phyloP scores from a whole-genome alignment of 2,888 invertebrate genomes.

The Schrankia costaestrigalis region DNA sequence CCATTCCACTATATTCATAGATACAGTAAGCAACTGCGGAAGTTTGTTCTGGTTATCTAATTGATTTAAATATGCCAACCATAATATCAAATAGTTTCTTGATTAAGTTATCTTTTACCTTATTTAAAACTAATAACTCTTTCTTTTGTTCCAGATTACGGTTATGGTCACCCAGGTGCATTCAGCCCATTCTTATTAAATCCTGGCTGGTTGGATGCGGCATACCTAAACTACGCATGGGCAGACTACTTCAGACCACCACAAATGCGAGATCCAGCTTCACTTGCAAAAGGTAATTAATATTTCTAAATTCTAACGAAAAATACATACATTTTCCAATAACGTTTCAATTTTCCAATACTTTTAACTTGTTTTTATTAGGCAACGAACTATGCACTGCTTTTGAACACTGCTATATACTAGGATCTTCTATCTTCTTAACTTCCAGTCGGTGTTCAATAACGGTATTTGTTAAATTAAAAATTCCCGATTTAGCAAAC shows the following conservation, averaged over 20 bases:
- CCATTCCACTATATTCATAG: no score
- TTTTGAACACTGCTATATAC: not conserved
- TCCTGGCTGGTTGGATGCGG: slow-evolving; percentile 92
- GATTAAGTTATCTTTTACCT: no score
- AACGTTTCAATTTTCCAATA: not conserved
- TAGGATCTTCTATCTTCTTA: slow-evolving; percentile 11
- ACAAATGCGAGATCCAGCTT: slow-evolving; percentile 55
- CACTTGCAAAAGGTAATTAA: slow-evolving; percentile 82
- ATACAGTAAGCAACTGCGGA: no score
- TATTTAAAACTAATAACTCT: slow-evolving; percentile 10
- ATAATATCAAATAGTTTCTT: no score
- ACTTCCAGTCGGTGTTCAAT: slow-evolving; percentile 51
- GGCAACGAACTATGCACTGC: no score
- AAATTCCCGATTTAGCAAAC: slow-evolving; percentile 74
- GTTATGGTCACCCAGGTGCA: slow-evolving; percentile 88
- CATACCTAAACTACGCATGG: slow-evolving; percentile 89
- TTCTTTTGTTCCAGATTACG: slow-evolving; percentile 83
- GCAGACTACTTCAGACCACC: slow-evolving; percentile 85
- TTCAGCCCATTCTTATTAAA: slow-evolving; percentile 90
- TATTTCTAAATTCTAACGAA: slow-evolving; percentile 2
- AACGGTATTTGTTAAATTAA: slow-evolving; percentile 73
- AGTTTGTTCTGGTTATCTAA: no score
- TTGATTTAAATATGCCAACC: no score
- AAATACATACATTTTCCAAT: not conserved
- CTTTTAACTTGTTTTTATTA: no score